Evolutionary conservation across 2,797 vertebrate species (phyloP), one percentile per base, ranked within the genome.

Genomic region (Pelobates cultripes): DNA sequence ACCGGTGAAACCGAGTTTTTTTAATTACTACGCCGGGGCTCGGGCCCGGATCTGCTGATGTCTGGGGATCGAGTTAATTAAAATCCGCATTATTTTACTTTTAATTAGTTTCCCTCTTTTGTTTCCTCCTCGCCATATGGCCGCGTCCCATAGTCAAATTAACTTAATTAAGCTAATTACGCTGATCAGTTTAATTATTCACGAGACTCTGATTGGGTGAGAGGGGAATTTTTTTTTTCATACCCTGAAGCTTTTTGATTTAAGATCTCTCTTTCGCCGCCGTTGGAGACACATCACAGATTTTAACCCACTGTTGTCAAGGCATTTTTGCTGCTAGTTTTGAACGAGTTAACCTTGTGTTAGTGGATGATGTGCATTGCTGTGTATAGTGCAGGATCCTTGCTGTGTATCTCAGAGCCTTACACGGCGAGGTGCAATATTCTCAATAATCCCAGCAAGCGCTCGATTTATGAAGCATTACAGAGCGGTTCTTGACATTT

Each of bases 81-180:
- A 92, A 95, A 95, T 92, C 92, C 93, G 94, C 94, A 94, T 95
- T 94, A 95, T 95, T 95, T 94, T 94, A 93, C 92, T 94, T 95
- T 94, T 94, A 94, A 95, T 95, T 94, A 94, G 93, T 92, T 93
- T 92, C 92, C 94, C 93, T 93, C 93, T 94, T 92, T 92, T 93
- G 94, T 93, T 94, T 94, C 94, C 92, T 91, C 92, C 89, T 88
- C 89, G 87, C 94, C 94, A 94, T 95, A 95, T 95, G 94, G 93
- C 94, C 88, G 83, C 93, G 93, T 94, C 94, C 94, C 90, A 90
- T 94, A 94, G 93, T 95, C 94, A 95, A 95, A 96, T 95, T 93
- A 94, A 94, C 92, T 91, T 96, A 95, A 95, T 95, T 95, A 94
- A 95, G 94, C 94, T 95, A 95, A 96, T 96, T 96, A 95, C 95